Evolutionary conservation across 2,888 invertebrate genomes (phyloP).

Genomic region (Germaria angustata): DNA sequence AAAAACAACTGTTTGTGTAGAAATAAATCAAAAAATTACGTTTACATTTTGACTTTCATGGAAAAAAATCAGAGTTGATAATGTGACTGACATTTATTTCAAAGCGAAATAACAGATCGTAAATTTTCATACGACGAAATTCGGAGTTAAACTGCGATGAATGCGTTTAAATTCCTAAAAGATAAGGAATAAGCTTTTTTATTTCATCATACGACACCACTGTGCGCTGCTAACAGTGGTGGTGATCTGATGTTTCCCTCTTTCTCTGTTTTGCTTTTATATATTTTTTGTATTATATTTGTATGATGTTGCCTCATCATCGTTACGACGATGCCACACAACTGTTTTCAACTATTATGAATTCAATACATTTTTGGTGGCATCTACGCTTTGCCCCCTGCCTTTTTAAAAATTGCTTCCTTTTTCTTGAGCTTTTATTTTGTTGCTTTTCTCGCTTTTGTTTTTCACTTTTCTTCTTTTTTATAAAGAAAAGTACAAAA

Average conservation of each 20-base stretch:
- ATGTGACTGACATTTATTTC: no score
- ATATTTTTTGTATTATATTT: slow-evolving; percentile 8
- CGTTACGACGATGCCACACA: slow-evolving; percentile 58
- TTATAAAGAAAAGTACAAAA: slow-evolving; percentile 6
- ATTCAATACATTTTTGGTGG: slow-evolving; percentile 46
- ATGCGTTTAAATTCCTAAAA: no score
- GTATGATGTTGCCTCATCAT: slow-evolving; percentile 58
- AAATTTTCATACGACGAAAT: no score
- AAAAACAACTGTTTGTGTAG: no score
- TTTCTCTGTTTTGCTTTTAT: background rate
- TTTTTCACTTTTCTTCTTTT: background rate
- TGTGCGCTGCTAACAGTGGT: background rate
- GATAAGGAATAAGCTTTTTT: no score
- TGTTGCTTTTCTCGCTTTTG: background rate
- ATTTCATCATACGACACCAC: background rate
- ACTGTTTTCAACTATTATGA: slow-evolving; percentile 59
- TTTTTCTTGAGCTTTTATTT: slow-evolving; percentile 10
- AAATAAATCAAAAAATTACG: no score
- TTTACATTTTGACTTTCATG: no score
- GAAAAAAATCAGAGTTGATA: no score
- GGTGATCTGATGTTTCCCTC: background rate
- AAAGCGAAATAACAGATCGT: no score
- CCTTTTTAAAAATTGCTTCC: background rate
- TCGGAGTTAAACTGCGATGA: no score
- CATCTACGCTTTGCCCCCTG: slow-evolving; percentile 44